Base-by-base conservation (phyloP, 2,888 invertebrate genomes). In the Oscheius onirici region DNA sequence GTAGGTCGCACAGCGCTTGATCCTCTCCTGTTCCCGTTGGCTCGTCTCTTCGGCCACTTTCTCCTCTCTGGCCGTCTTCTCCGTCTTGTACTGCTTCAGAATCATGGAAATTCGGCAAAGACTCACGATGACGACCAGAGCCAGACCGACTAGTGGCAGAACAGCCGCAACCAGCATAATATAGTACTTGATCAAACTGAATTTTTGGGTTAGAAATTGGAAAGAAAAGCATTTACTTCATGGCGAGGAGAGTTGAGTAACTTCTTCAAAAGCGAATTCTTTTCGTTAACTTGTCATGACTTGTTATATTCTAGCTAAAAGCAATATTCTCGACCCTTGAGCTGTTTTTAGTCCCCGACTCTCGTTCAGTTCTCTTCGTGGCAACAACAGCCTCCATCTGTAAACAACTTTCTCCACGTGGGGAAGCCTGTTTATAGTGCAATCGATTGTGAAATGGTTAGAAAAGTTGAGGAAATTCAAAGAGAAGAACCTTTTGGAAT, bases 401-500 rank as follows among this genome's bases (percentile, higher is more conserved):
- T 52, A 52, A 52, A 52, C 52, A 52, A 52, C 46, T 46, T 46
- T 46, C 34, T 46, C 46, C 52, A 52, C 52, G 52, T 52, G 52
- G 22, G 8, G 3, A 46, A 20, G 46, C 52, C 52, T 52, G 52
- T 52, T 52, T 52, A 52, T 52, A 52, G 52, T 52, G 52, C 52
- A 22, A 52, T n/a, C 13, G 22, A 52, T 13, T 17, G 6, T 13
- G 52, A 52, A 24, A 52, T 13, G 26, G 34, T 34, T 34, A 34
- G 34, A 34, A 34, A 34, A 8, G 34, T 6, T 46, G 46, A 11
- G 5, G 46, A 13, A 46, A 46, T 15, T 5, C 15, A 46, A 46
- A 11, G 13, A 13, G 46, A 46, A 46, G 46, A 15, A 43, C 8
- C 34, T 34, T 34, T 34, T 34, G 5, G 8, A 34, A 34, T 34